Percentiles rank a stretch among this genome's conserved stretches.
Evolutionary conservation across 2,888 invertebrate species (phyloP).

Genomic region (Patella caerulea): DNA sequence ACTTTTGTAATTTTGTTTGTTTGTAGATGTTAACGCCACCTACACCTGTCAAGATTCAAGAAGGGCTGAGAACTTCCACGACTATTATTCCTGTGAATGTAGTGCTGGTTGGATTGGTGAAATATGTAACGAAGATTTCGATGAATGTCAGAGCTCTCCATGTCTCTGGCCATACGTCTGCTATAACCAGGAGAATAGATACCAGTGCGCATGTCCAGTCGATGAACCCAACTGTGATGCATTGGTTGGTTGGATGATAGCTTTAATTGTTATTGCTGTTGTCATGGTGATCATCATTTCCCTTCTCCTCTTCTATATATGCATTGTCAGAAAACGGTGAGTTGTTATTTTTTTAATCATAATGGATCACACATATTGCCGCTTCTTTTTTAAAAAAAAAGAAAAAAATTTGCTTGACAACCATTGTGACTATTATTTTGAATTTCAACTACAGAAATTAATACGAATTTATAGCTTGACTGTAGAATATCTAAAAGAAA

Average conservation of each 20-base stretch:
- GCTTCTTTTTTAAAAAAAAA: too few relatives aligned
- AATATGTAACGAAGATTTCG: conserved; percentile 24
- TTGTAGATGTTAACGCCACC: not conserved
- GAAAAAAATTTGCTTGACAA: too few relatives aligned
- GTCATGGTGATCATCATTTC: not conserved
- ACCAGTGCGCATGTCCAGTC: conserved; percentile 28
- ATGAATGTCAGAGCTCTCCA: conserved; percentile 22
- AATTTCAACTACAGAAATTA: too few relatives aligned
- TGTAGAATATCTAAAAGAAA: too few relatives aligned
- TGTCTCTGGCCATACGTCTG: conserved; percentile 30
- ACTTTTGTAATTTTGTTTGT: too few relatives aligned
- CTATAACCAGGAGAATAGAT: conserved; percentile 24
- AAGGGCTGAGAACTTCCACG: conserved; percentile 24
- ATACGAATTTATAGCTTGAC: too few relatives aligned
- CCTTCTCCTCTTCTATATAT: conserved; percentile 8
- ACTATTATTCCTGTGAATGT: conserved; percentile 28
- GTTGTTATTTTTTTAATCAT: not conserved
- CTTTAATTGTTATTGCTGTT: conserved; percentile 23
- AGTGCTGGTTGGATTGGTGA: conserved; percentile 17
- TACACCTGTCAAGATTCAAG: conserved; percentile 28
- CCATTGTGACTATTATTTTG: too few relatives aligned
- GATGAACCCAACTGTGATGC: conserved; percentile 33
- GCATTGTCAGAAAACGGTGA: conserved; percentile 18
- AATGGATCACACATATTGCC: too few relatives aligned
- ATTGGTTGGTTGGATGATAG: conserved; percentile 34